Evolutionary conservation across 2,888 invertebrate genomes (phyloP).

Genomic region (Xestia rhomboidea): DNA sequence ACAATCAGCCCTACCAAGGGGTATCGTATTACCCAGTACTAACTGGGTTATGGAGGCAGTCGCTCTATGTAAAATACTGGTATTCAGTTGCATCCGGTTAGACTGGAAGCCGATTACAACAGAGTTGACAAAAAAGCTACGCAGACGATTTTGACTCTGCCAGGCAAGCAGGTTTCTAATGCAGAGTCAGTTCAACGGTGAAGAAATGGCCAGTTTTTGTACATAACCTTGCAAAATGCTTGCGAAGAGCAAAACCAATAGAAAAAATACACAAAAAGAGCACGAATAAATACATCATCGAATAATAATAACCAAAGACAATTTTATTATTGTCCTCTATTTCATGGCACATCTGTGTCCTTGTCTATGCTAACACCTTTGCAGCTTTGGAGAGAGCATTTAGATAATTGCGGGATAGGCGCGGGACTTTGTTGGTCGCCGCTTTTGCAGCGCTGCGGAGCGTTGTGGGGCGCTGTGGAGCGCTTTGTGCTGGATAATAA

Average conservation of each 20-base stretch:
- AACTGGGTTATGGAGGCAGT: too few species aligned
- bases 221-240: neutral
- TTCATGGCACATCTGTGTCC: slow-evolving; percentile 43
- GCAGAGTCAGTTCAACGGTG: neutral
- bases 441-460: slow-evolving; percentile 77
- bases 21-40: too few species aligned
- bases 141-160: neutral
- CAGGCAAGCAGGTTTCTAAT: neutral
- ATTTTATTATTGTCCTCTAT: neutral
- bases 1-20: too few species aligned
- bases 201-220: neutral
- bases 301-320: neutral
- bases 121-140: too few species aligned
- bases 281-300: neutral
- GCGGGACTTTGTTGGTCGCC: slow-evolving; percentile 80
- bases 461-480: slow-evolving; percentile 50
- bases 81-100: too few species aligned
- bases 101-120: too few species aligned
- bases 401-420: slow-evolving; percentile 88
- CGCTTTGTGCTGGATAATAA: slow-evolving; percentile 84
- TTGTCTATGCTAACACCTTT: slow-evolving; percentile 76
- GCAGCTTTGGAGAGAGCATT: slow-evolving; percentile 80
- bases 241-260: neutral
- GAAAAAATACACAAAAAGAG: neutral
- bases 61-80: too few species aligned